These are phyloP conservation scores for Morinoia aosen DNA, from an alignment of 2,888 invertebrate species.

Conservation along the genomic window DNA sequence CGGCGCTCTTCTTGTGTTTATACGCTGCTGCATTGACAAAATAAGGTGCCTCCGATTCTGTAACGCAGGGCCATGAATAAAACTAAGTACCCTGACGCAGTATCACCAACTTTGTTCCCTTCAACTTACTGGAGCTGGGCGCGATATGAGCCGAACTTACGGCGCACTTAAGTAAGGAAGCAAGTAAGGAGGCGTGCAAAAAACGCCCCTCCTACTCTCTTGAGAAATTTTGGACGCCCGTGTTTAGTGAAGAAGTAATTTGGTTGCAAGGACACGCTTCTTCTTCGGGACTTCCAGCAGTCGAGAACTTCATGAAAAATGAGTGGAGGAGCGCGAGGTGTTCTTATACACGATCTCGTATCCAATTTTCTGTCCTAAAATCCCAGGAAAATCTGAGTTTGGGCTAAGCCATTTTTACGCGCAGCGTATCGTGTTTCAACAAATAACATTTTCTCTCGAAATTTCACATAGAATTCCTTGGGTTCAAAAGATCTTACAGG, in stretches of 20 bases:
- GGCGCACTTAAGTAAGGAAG: conserved; percentile 16
- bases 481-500: not conserved
- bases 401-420: not conserved
- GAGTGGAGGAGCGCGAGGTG: not conserved
- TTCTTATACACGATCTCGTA: not conserved
- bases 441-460: not conserved
- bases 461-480: not conserved
- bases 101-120: conserved; percentile 47
- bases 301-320: conserved; percentile 51
- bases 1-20: conserved; percentile 31
- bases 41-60: conserved; percentile 53
- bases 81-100: conserved; percentile 51
- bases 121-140: conserved; percentile 39
- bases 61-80: conserved; percentile 38
- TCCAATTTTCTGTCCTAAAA: conserved; percentile 3
- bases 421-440: not conserved
- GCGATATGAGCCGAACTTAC: conserved; percentile 27
- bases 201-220: not conserved
- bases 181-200: conserved; percentile 2
- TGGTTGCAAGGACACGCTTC: conserved; percentile 46
- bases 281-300: conserved; percentile 23
- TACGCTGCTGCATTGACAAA: conserved; percentile 48
- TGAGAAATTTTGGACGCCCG: conserved; percentile 26
- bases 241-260: conserved; percentile 40
- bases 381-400: not conserved